Conservation (phyloP, 2,888 invertebrate species). For the Malthinus seriepunctatus region DNA sequence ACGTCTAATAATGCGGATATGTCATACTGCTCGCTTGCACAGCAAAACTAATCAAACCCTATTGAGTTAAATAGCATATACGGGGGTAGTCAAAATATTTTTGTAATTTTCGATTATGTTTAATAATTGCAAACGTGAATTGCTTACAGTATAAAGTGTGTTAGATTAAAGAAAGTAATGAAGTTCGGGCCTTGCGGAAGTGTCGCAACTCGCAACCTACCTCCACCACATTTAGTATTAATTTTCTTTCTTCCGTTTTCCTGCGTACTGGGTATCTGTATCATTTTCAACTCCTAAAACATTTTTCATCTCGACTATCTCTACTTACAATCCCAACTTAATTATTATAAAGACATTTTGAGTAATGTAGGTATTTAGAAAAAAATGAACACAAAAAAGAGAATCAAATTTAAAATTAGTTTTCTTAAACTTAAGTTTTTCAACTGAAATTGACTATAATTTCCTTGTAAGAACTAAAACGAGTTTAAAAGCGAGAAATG, state of each 20-base stretch:
- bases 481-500: constrained; percentile 27
- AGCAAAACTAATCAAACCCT: constrained; percentile 25
- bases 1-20: constrained; percentile 19
- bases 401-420: background rate
- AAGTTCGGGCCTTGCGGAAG: constrained; percentile 22
- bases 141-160: constrained; percentile 18
- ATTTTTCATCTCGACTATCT: constrained; percentile 26
- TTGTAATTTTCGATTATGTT: constrained; percentile 2
- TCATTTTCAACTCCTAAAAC: constrained; percentile 23
- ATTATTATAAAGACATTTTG: constrained; percentile 17
- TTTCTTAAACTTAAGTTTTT: constrained; percentile 5
- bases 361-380: constrained; percentile 8
- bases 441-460: constrained; percentile 12
- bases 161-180: constrained; percentile 22
- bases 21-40: constrained; percentile 21
- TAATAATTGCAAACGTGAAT: constrained; percentile 20
- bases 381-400: background rate
- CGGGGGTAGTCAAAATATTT: background rate
- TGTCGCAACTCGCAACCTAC: constrained; percentile 23
- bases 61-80: constrained; percentile 12
- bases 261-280: constrained; percentile 25
- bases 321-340: constrained; percentile 17
- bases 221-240: constrained; percentile 28
- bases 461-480: constrained; percentile 23
- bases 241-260: constrained; percentile 30